Evolutionary conservation across 1,140 invertebrate species (phyloP).

Genomic region (Psix sp.): DNA sequence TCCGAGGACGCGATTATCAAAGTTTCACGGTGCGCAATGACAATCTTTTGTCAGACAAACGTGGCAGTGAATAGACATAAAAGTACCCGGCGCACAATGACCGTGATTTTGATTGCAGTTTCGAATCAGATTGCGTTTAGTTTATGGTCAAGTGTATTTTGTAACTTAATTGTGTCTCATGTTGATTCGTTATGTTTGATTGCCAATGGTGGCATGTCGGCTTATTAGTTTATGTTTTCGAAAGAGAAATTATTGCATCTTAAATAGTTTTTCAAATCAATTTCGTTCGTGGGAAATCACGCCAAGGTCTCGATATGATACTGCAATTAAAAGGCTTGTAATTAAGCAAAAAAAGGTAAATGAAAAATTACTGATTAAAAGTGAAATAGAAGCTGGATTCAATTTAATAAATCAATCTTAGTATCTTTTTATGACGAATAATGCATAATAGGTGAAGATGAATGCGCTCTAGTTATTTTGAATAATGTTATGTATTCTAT

Average conservation of each 20-base stretch:
- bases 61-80: neutral
- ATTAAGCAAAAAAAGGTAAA: neutral
- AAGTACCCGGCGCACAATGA: conserved; percentile 5
- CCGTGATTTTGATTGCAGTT: conserved; percentile 31
- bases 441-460: conserved; percentile 15
- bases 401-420: conserved; percentile 22
- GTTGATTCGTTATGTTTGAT: too few relatives aligned
- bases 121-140: conserved; percentile 6
- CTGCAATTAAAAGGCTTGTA: neutral
- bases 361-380: conserved; percentile 17
- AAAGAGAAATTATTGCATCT: conserved; percentile 6
- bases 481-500: conserved; percentile 23
- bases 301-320: neutral
- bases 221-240: conserved; percentile 16
- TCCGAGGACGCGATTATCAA: neutral
- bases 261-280: neutral
- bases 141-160: conserved; percentile 35
- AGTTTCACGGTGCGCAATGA: neutral
- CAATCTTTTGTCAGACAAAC: neutral
- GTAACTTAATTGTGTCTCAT: conserved; percentile 17
- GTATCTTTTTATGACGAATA: conserved; percentile 13
- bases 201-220: conserved; percentile 10
- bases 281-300: conserved; percentile 27
- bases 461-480: conserved; percentile 29
- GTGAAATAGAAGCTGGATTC: conserved; percentile 5